phyloP scores from a whole-genome alignment of 2,113 vertebrate genomes.

The Perccottus glenii region DNA sequence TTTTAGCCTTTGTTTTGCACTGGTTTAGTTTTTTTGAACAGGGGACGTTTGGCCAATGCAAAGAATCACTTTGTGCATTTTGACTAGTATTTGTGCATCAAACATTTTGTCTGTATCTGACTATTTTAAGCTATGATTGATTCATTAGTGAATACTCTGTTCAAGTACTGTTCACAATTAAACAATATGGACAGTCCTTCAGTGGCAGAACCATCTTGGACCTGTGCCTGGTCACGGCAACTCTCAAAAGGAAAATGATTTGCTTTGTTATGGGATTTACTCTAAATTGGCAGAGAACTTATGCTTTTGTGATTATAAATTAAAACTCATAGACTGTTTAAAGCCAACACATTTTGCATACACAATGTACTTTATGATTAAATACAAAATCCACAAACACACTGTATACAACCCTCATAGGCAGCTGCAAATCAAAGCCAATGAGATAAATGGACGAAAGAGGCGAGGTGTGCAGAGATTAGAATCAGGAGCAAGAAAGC shows the following conservation, averaged over 20 bases:
- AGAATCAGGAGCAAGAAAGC: constrained; percentile 19
- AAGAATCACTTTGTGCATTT: too few relatives aligned
- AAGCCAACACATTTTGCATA: not conserved
- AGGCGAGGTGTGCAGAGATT: constrained; percentile 22
- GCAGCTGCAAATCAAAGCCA: constrained; percentile 43
- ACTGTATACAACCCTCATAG: constrained; percentile 20
- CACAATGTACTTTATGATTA: not conserved
- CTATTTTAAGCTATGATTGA: not conserved
- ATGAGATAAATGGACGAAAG: constrained; percentile 7
- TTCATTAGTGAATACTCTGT: not conserved
- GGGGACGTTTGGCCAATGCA: too few relatives aligned
- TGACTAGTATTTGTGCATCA: too few relatives aligned
- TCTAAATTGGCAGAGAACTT: not conserved
- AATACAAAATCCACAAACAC: constrained; percentile 12
- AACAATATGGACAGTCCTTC: not conserved
- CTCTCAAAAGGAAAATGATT: not conserved
- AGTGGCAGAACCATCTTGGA: not conserved
- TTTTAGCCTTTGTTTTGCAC: too few relatives aligned
- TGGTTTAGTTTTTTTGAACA: too few relatives aligned
- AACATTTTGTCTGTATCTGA: too few relatives aligned
- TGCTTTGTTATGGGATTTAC: constrained; percentile 6
- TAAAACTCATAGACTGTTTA: not conserved
- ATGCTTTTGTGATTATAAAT: not conserved
- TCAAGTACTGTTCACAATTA: not conserved
- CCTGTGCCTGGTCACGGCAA: not conserved